Evolutionary conservation across 1,140 invertebrate genomes (phyloP).

Genomic region (Epicauta chinensis): DNA sequence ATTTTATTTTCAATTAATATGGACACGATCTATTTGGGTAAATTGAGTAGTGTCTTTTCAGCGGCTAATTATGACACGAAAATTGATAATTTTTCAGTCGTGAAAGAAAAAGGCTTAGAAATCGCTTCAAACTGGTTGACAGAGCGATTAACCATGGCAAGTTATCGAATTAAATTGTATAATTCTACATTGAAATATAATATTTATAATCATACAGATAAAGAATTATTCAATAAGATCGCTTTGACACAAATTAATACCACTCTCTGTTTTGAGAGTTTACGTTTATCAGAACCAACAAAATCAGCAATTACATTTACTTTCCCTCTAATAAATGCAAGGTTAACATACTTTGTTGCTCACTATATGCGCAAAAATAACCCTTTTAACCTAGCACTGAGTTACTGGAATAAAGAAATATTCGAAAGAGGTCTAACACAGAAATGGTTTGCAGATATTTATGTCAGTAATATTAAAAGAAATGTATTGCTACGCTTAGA

Average conservation of each 20-base stretch:
- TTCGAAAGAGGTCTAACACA: slow-evolving; percentile 4
- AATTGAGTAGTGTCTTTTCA: slow-evolving; percentile 7
- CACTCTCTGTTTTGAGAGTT: neutral
- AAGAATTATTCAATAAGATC: neutral
- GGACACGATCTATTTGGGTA: slow-evolving; percentile 5
- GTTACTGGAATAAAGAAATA: slow-evolving; percentile 4
- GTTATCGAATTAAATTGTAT: neutral
- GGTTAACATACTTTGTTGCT: neutral
- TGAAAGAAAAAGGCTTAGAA: neutral
- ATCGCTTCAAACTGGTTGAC: neutral
- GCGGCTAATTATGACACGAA: too few species aligned
- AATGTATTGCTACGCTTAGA: neutral
- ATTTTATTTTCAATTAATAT: slow-evolving; percentile 1
- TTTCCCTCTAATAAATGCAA: neutral
- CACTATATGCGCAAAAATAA: neutral
- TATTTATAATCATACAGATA: neutral
- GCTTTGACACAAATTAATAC: neutral
- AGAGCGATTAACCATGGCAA: neutral
- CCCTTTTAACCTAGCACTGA: neutral
- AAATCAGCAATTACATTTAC: neutral
- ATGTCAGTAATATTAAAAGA: neutral
- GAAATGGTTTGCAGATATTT: slow-evolving; percentile 7
- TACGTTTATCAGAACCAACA: neutral
- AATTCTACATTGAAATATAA: neutral
- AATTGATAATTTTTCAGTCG: too few species aligned